Conservation (phyloP, 2,113 vertebrate genomes). For the Dicrurus megarhynchus region DNA sequence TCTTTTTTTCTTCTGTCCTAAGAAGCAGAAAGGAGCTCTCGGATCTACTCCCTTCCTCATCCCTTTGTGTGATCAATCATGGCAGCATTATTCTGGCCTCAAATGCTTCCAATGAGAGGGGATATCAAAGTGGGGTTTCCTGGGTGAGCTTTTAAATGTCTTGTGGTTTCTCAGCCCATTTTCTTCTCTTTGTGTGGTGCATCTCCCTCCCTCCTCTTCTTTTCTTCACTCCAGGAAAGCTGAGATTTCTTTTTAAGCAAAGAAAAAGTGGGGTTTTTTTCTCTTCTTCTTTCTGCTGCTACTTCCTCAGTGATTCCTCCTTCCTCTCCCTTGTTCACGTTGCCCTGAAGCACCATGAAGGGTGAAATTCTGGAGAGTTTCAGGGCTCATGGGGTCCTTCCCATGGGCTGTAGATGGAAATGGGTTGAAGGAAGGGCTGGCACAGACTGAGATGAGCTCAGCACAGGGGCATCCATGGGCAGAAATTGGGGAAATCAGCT, state of each 20-base stretch:
- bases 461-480: neutral
- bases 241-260: slow-evolving; percentile 3
- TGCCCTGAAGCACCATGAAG: neutral
- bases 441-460: neutral
- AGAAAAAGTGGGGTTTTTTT: neutral
- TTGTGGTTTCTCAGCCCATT: slow-evolving; percentile 45
- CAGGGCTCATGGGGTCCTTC: neutral
- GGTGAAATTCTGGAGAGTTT: neutral
- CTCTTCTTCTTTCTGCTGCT: neutral
- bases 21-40: neutral
- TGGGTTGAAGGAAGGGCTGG: neutral
- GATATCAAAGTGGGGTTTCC: slow-evolving; percentile 57
- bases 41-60: neutral
- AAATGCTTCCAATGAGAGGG: slow-evolving; percentile 10
- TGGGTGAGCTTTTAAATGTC: slow-evolving; percentile 27
- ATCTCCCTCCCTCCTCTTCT: neutral
- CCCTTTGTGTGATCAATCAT: slow-evolving; percentile 16
- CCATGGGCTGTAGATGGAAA: neutral
- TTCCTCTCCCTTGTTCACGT: neutral
- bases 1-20: neutral
- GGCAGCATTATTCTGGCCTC: slow-evolving; percentile 29
- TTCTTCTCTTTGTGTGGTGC: slow-evolving; percentile 30
- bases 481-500: neutral
- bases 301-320: neutral
- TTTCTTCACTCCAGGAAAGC: slow-evolving; percentile 17